These are phyloP conservation scores for Sebastes alutus DNA, from an alignment of 2,797 vertebrate species.

Conservation along the genomic window DNA sequence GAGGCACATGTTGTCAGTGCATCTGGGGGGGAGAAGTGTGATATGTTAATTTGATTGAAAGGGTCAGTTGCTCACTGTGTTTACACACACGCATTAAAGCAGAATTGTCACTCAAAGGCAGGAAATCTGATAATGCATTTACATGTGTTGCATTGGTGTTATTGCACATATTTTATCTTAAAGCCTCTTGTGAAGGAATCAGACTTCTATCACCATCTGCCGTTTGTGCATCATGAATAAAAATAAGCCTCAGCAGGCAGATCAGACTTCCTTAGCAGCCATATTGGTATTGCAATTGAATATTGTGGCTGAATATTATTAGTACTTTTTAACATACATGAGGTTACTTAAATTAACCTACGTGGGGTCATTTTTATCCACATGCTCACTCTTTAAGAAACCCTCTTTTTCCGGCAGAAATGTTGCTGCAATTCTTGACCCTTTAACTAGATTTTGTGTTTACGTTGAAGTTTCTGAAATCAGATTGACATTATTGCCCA, in stretches of 20 bases:
- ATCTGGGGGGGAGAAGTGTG: constrained; percentile 11
- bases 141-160: background rate
- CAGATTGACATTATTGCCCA: background rate
- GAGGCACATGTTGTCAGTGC: constrained; percentile 39
- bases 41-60: constrained; percentile 21
- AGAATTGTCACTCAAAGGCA: background rate
- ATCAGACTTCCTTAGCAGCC: background rate
- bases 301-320: background rate
- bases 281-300: background rate
- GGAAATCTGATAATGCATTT: background rate
- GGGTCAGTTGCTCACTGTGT: constrained; percentile 22
- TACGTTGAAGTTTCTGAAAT: background rate
- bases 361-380: background rate
- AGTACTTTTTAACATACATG: background rate
- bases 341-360: background rate
- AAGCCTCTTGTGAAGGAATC: background rate
- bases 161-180: background rate
- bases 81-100: background rate
- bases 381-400: background rate
- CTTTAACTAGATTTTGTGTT: background rate
- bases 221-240: background rate
- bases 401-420: background rate
- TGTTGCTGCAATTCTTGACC: background rate
- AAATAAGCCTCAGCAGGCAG: background rate
- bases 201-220: background rate